Evolutionary conservation across 2,888 invertebrate species (phyloP).

Genomic region (Tetragnatha montana): DNA sequence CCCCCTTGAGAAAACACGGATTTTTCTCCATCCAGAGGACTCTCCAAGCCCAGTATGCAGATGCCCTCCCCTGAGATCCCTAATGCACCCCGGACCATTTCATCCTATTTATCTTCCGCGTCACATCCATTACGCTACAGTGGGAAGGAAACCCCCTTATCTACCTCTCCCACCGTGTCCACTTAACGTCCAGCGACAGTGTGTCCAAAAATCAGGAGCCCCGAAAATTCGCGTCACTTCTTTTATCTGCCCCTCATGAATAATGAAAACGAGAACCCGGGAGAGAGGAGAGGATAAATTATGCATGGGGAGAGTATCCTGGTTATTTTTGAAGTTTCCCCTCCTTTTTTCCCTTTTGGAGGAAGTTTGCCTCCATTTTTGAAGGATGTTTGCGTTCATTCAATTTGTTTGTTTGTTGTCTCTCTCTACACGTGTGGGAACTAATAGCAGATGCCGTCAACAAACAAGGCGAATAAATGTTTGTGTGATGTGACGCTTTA

Average conservation of each 20-base stretch:
- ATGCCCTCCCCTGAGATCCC: background rate
- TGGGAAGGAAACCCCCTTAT: background rate
- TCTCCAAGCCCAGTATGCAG: background rate
- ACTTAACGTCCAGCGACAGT: background rate
- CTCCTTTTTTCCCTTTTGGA: background rate
- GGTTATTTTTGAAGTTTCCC: background rate
- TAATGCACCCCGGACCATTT: background rate
- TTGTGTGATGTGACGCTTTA: background rate
- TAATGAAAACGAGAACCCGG: background rate
- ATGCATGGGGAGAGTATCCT: background rate
- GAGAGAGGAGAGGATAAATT: background rate
- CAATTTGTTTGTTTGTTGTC: background rate
- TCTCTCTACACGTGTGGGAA: background rate
- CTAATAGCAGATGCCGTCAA: background rate
- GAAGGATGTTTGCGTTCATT: background rate
- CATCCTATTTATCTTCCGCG: background rate
- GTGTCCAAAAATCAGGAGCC: background rate
- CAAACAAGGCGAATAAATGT: background rate
- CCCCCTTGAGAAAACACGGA: too few relatives aligned
- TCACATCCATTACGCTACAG: background rate
- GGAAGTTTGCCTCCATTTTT: background rate
- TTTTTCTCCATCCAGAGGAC: too few relatives aligned
- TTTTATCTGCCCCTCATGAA: conserved; percentile 16
- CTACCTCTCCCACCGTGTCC: background rate
- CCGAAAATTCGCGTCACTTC: background rate